phyloP scores from a whole-genome alignment of 2,888 invertebrate genomes.

The Imbricaverruca yamaguchii region DNA sequence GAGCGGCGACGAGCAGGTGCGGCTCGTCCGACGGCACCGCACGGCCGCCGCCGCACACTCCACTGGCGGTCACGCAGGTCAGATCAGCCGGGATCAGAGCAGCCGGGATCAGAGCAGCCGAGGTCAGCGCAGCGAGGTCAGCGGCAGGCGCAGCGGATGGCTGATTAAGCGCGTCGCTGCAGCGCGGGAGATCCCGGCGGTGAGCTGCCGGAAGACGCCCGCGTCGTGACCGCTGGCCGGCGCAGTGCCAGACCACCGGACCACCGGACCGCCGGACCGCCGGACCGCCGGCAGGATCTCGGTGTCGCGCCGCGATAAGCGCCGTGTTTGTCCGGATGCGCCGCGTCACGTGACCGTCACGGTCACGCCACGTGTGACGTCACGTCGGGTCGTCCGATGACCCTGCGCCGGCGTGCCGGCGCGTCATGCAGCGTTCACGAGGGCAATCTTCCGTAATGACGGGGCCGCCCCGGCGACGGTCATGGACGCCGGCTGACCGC shows the following conservation, averaged over 20 bases:
- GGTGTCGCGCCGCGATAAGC: neutral
- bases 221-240: neutral
- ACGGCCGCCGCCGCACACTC: neutral
- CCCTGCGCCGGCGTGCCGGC: neutral
- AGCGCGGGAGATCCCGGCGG: neutral
- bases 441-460: conserved; percentile 10
- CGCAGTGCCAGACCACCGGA: no score
- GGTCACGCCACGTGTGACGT: neutral
- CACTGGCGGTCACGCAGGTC: no score
- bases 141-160: no score
- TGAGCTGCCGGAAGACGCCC: neutral
- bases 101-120: no score
- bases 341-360: neutral
- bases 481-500: neutral
- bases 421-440: conserved; percentile 1
- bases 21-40: neutral
- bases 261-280: no score
- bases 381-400: no score
- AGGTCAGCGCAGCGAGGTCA: no score
- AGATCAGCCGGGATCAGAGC: no score
- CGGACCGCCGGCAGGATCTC: no score
- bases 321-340: neutral
- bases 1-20: neutral
- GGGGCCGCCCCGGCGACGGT: neutral
- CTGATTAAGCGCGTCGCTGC: no score